These are phyloP conservation scores for Meganola albula DNA, from an alignment of 2,888 invertebrate species.

Conservation along the genomic window DNA sequence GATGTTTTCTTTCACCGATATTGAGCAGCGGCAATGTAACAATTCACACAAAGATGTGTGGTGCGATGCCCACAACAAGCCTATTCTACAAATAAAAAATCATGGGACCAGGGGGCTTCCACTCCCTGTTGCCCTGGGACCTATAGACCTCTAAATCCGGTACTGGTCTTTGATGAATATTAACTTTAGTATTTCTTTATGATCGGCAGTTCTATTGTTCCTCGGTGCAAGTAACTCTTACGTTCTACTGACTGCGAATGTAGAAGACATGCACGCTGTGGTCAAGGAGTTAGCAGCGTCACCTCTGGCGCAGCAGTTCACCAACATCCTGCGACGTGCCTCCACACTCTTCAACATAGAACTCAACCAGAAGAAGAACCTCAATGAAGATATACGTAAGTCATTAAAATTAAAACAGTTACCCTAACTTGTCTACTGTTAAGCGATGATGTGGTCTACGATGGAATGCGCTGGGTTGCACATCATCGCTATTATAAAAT, in stretches of 20 bases:
- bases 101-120: too few species aligned
- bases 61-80: too few species aligned
- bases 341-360: slow-evolving; percentile 35
- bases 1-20: too few species aligned
- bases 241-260: slow-evolving; percentile 52
- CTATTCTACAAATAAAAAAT: too few species aligned
- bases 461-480: background rate
- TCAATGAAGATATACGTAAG: too few species aligned
- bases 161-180: slow-evolving; percentile 1
- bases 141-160: slow-evolving; percentile 5
- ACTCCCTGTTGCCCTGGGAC: background rate
- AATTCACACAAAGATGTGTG: too few species aligned
- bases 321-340: slow-evolving; percentile 42
- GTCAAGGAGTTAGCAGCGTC: slow-evolving; percentile 42
- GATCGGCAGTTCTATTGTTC: slow-evolving; percentile 15
- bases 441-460: too few species aligned
- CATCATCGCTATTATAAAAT: too few species aligned
- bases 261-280: slow-evolving; percentile 50
- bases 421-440: background rate
- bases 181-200: background rate
- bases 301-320: slow-evolving; percentile 37
- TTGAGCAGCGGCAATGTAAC: too few species aligned
- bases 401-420: too few species aligned
- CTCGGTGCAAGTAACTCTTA: slow-evolving; percentile 33
- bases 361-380: slow-evolving; percentile 6